Conservation (phyloP, 2,113 vertebrate genomes). For the Recurvirostra avosetta region DNA sequence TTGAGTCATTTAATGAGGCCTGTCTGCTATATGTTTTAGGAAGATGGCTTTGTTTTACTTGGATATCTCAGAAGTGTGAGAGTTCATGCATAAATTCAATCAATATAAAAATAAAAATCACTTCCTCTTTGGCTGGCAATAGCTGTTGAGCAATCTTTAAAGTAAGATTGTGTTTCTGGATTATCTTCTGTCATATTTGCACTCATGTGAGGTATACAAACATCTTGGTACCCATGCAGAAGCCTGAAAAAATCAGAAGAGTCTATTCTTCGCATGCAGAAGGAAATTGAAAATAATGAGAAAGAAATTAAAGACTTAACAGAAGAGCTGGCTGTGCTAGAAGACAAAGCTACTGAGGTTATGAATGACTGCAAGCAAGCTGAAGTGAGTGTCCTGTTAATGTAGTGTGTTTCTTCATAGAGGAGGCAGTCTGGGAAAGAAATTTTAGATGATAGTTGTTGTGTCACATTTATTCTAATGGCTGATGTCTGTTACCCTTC, state of each 20-base stretch:
- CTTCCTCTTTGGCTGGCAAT: not conserved
- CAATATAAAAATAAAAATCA: not conserved
- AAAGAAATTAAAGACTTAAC: constrained; percentile 76
- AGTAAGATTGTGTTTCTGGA: not conserved
- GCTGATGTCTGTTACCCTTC: not conserved
- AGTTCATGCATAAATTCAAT: not conserved
- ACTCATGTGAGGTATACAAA: not conserved
- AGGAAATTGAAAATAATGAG: constrained; percentile 82
- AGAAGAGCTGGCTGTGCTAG: constrained; percentile 81
- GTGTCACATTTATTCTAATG: not conserved
- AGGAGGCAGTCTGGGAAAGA: not conserved
- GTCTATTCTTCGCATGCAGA: constrained; percentile 72
- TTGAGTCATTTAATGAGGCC: not conserved
- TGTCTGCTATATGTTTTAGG: not conserved
- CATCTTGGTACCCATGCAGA: constrained; percentile 62
- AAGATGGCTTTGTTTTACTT: not conserved
- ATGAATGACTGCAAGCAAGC: constrained; percentile 81
- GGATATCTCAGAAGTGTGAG: not conserved
- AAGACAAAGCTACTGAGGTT: constrained; percentile 84
- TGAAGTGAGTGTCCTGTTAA: constrained; percentile 70
- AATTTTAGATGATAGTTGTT: not conserved
- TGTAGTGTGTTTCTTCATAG: not conserved
- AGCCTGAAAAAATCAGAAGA: constrained; percentile 91
- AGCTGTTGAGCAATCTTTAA: not conserved
- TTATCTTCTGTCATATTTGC: not conserved